phyloP scores from a whole-genome alignment of 2,113 vertebrate species.

The Vanacampus margaritifer region DNA sequence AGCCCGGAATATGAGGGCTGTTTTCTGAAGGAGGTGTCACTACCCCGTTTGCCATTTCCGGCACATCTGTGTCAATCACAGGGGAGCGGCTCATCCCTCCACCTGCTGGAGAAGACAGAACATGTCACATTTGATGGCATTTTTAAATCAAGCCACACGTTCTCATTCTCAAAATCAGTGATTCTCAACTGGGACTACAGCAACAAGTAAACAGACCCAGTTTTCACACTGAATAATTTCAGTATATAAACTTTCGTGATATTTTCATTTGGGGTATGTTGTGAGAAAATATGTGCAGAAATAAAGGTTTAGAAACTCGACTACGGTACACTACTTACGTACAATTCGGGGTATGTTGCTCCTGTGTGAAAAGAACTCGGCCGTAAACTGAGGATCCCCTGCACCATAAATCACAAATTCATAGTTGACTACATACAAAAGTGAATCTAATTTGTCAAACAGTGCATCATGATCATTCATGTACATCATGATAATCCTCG shows the following conservation, averaged over 20 bases:
- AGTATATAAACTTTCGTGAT: no score
- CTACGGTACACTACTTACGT: background rate
- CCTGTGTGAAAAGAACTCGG: background rate
- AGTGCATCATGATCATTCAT: no score
- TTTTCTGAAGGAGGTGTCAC: constrained; percentile 48
- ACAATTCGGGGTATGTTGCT: background rate
- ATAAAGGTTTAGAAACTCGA: background rate
- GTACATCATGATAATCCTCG: no score
- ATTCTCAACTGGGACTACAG: background rate
- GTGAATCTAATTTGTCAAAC: background rate
- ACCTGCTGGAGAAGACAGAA: constrained; percentile 53
- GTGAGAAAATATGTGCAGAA: background rate
- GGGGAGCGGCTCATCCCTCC: constrained; percentile 78
- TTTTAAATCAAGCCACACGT: background rate
- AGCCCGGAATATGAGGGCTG: constrained; percentile 31
- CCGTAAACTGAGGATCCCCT: background rate
- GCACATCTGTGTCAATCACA: constrained; percentile 69
- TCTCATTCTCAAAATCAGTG: background rate
- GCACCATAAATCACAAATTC: background rate
- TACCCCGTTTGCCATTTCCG: constrained; percentile 67
- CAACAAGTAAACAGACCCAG: background rate
- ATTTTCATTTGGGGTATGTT: background rate
- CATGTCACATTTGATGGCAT: background rate
- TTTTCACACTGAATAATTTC: background rate
- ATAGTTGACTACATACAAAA: background rate